Evolutionary conservation across 2,113 vertebrate genomes (phyloP).

Genomic region (Larimichthys crocea): DNA sequence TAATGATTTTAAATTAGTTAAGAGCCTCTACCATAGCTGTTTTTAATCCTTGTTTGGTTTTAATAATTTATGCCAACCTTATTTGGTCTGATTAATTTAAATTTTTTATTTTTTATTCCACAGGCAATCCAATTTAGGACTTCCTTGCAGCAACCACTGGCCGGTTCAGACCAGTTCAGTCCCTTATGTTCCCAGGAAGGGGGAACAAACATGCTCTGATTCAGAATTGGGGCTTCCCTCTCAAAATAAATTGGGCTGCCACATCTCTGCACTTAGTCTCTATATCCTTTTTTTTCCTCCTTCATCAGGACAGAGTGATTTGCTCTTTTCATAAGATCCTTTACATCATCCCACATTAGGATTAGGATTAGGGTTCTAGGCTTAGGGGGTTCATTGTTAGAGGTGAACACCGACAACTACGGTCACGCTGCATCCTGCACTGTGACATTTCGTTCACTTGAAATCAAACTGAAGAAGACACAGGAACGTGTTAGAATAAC

Average conservation of each 20-base stretch:
- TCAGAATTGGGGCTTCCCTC: neutral
- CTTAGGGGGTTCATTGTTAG: neutral
- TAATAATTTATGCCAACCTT: too few species aligned
- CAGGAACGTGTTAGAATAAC: conserved; percentile 1
- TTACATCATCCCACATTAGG: neutral
- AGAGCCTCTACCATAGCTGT: too few species aligned
- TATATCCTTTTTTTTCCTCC: neutral
- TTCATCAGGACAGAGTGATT: neutral
- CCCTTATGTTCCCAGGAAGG: neutral
- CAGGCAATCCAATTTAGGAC: too few species aligned
- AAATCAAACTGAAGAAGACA: neutral
- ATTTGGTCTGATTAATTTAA: too few species aligned
- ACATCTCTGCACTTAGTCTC: neutral
- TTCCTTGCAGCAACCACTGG: too few species aligned
- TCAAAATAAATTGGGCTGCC: neutral
- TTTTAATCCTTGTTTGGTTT: too few species aligned
- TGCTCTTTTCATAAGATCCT: neutral
- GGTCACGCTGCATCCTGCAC: neutral
- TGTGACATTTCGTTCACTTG: neutral
- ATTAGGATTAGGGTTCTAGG: neutral
- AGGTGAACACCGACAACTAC: neutral
- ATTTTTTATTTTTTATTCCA: too few species aligned
- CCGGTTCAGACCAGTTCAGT: too few species aligned
- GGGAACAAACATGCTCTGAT: neutral
- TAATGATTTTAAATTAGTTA: too few species aligned